Percentiles rank a stretch among this genome's conserved stretches.
Conservation (phyloP, 2,797 vertebrate genomes). For the Pyrocephalus nanus region DNA sequence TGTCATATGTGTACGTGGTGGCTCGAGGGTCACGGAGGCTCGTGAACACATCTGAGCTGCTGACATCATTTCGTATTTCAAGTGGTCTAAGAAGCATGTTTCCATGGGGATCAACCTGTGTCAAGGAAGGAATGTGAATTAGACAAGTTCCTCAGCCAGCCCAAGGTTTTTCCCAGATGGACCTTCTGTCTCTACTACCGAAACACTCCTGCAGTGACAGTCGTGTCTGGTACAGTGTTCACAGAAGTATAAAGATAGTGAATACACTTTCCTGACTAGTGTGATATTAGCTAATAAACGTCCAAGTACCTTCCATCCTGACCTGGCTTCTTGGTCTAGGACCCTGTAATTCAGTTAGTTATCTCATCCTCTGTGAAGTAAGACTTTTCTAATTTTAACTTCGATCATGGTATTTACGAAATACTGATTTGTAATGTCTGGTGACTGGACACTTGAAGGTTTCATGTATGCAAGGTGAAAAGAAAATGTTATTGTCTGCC, state of each 20-base stretch:
- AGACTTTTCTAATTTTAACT: neutral
- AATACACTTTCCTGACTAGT: neutral
- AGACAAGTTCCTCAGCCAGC: constrained; percentile 1
- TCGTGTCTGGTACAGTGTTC: neutral
- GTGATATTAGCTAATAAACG: neutral
- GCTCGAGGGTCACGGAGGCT: constrained; percentile 79
- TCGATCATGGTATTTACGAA: neutral
- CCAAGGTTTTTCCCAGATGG: neutral
- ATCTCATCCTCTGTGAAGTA: neutral
- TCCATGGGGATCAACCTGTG: constrained; percentile 87
- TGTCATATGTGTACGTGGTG: constrained; percentile 84
- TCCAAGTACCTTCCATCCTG: neutral
- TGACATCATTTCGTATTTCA: constrained; percentile 81
- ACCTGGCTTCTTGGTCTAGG: neutral
- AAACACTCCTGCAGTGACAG: neutral
- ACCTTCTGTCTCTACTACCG: neutral
- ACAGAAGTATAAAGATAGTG: neutral
- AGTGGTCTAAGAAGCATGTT: constrained; percentile 89
- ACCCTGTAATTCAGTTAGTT: neutral
- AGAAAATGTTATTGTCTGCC: neutral
- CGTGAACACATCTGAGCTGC: constrained; percentile 80
- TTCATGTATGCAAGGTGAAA: neutral
- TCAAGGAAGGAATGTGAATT: constrained; percentile 45
- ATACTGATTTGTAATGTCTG: neutral
- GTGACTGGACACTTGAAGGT: neutral